These are phyloP conservation scores for Pectinophora gossypiella DNA, from an alignment of 1,140 invertebrate species.

Conservation along the genomic window DNA sequence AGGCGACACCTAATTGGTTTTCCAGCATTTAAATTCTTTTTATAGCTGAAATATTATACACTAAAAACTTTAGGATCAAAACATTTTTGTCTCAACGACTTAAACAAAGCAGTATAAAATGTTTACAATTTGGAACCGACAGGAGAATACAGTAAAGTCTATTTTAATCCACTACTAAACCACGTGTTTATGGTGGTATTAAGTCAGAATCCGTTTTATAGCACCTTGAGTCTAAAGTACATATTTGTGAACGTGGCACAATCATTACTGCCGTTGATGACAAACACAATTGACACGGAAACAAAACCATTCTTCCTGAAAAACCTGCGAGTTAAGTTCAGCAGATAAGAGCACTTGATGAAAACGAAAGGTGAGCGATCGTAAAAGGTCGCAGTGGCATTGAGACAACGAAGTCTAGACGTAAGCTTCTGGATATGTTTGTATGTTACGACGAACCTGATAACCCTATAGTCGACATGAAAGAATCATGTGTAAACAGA, in stretches of 20 bases:
- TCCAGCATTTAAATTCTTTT: neutral
- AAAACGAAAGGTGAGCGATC: neutral
- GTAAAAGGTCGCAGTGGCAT: neutral
- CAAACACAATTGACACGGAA: too few relatives aligned
- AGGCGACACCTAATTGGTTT: neutral
- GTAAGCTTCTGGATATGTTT: neutral
- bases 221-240: too few relatives aligned
- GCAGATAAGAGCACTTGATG: constrained; percentile 6
- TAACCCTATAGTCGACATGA: neutral
- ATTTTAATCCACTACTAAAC: constrained; percentile 28
- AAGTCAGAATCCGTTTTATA: neutral
- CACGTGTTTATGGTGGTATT: constrained; percentile 12
- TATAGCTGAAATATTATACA: neutral
- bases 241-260: too few relatives aligned
- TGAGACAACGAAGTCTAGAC: neutral
- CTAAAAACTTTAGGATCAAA: too few relatives aligned
- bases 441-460: neutral
- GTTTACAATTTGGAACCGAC: constrained; percentile 18
- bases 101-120: neutral
- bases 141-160: constrained; percentile 23
- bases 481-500: neutral
- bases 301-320: too few relatives aligned
- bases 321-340: too few relatives aligned
- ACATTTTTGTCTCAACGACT: too few relatives aligned
- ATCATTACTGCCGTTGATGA: too few relatives aligned